These are phyloP conservation scores for Candoia aspera DNA, from an alignment of 2,113 vertebrate genomes.

Conservation along the genomic window DNA sequence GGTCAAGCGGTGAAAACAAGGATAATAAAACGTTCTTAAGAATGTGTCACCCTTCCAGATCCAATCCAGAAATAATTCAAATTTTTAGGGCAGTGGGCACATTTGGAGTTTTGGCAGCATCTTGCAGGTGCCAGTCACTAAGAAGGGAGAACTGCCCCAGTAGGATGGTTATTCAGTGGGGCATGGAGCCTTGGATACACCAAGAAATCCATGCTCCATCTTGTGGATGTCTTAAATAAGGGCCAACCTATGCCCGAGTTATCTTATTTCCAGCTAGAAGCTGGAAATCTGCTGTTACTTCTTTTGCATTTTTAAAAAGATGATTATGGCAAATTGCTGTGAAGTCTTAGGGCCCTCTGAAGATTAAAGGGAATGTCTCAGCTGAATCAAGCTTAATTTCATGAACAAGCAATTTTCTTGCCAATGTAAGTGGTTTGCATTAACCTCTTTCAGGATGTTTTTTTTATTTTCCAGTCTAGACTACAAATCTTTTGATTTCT, in stretches of 20 bases:
- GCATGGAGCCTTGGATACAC: neutral
- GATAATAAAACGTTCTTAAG: neutral
- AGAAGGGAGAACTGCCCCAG: neutral
- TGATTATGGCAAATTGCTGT: neutral
- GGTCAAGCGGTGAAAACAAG: neutral
- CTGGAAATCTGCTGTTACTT: neutral
- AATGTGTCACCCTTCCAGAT: neutral
- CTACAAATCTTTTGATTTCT: neutral
- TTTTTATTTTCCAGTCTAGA: neutral
- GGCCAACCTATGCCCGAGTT: neutral
- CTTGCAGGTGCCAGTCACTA: neutral
- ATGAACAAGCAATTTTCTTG: neutral
- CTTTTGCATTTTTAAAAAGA: neutral
- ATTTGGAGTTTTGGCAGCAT: neutral
- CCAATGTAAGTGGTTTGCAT: neutral
- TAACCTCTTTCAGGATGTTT: neutral
- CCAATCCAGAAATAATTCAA: neutral
- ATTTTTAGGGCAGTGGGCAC: neutral
- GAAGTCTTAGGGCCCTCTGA: neutral
- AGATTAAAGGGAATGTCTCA: neutral
- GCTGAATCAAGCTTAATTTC: neutral
- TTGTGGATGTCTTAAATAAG: neutral
- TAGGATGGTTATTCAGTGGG: neutral
- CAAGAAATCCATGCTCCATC: neutral
- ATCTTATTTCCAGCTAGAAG: neutral